These are phyloP conservation scores for Todus mexicanus DNA, from an alignment of 2,797 vertebrate species.

Conservation along the genomic window DNA sequence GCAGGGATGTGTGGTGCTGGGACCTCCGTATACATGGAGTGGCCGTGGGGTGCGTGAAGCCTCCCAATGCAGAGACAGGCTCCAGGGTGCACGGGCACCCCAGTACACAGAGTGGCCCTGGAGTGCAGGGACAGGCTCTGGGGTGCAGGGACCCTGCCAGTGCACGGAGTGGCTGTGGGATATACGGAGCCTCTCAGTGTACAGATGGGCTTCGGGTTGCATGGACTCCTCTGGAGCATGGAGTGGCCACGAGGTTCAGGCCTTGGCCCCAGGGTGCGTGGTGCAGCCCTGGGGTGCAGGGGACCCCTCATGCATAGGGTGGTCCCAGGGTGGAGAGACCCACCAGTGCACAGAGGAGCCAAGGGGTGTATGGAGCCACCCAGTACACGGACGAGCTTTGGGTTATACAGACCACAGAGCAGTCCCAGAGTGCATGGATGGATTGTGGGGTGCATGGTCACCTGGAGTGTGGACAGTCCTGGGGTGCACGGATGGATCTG, in stretches of 20 bases:
- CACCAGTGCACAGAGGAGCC: neutral
- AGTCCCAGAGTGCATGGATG: neutral
- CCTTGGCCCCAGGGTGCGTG: neutral
- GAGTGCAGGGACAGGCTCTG: neutral
- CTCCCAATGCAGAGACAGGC: neutral
- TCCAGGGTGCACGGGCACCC: too few relatives aligned
- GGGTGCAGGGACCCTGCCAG: accelerated
- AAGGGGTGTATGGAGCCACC: neutral
- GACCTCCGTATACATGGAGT: too few relatives aligned
- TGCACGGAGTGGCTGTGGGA: accelerated
- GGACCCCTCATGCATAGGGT: too few relatives aligned
- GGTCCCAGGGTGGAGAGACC: neutral
- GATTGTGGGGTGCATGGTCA: too few relatives aligned
- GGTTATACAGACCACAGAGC: neutral
- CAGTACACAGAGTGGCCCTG: accelerated
- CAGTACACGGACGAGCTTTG: neutral
- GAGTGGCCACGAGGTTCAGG: too few relatives aligned
- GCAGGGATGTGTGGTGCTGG: too few relatives aligned
- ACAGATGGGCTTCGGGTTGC: accelerated
- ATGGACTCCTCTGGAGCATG: neutral
- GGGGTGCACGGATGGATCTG: accelerated
- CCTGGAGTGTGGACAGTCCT: accelerated
- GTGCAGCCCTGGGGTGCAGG: neutral
- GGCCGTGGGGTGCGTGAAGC: accelerated
- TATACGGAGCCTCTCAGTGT: too few relatives aligned